Conservation (phyloP, 2,888 invertebrate species). For the Trisateles emortualis region DNA sequence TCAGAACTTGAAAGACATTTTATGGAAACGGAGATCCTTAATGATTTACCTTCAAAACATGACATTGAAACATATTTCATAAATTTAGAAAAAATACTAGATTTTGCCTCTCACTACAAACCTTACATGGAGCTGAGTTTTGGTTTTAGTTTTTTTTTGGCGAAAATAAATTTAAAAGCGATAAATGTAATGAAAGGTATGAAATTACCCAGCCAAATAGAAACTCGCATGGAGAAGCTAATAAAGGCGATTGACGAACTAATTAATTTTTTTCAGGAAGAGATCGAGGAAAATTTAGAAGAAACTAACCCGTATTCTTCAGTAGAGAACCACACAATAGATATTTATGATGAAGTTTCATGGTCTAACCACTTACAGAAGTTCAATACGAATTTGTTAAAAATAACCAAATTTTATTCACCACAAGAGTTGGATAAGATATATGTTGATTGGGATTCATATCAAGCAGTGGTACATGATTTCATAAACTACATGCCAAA, state of each 20-base stretch:
- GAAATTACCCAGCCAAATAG: slow-evolving; percentile 1
- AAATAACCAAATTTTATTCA: slow-evolving; percentile 16
- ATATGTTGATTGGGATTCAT: slow-evolving; percentile 35
- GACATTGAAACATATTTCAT: slow-evolving; percentile 56
- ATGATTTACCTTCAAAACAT: slow-evolving; percentile 48
- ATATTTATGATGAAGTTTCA: background rate
- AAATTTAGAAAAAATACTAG: slow-evolving; percentile 50
- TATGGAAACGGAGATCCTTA: slow-evolving; percentile 9
- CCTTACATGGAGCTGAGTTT: slow-evolving; percentile 58
- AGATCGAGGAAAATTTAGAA: slow-evolving; percentile 8
- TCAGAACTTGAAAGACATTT: background rate
- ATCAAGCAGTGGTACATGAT: slow-evolving; percentile 2
- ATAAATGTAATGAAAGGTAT: slow-evolving; percentile 6
- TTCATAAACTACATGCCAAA: slow-evolving; percentile 5
- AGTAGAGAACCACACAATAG: background rate
- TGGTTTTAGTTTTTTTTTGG: slow-evolving; percentile 65
- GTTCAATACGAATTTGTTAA: slow-evolving; percentile 22
- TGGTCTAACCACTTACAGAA: slow-evolving; percentile 24
- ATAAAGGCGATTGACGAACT: slow-evolving; percentile 17
- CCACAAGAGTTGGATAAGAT: slow-evolving; percentile 14
- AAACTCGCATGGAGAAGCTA: slow-evolving; percentile 18
- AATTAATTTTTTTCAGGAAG: slow-evolving; percentile 17
- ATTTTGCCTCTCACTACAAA: slow-evolving; percentile 50
- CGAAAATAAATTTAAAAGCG: slow-evolving; percentile 53
- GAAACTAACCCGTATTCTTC: background rate